Base-by-base conservation (phyloP, 2,797 vertebrate species). In the Erpetoichthys calabaricus region DNA sequence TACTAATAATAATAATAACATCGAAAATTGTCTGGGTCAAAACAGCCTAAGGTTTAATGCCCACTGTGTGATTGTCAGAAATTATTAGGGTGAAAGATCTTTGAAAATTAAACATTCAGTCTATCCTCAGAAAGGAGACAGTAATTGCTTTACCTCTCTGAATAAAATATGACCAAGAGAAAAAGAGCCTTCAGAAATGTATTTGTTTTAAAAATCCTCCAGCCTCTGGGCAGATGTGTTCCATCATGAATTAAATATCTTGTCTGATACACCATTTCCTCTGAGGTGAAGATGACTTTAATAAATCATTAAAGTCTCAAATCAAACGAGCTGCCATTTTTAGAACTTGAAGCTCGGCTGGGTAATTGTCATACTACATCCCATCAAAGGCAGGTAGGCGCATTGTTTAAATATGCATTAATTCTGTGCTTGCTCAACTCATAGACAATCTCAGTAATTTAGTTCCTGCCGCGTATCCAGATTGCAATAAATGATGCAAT, bases 241-340 rank as follows among this genome's bases (percentile, higher is more conserved):
- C 72, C 63, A 63, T 82, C 75, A 79, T 84, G 80, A 87, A 86
- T 87, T 82, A 82, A 83, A 87, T 80, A 86, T 86, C 67, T 68
- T 59, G 59, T 59, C 63, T 66, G 73, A 78, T 84, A 61, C 63
- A 73, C 70, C 75, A 67, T 72, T 85, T 80, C 69, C 69, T 75
- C 59, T 70, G 70, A 73, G 69, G 63, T 69, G 69, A 80, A 78
- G 75, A 59, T 71, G 65, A 57, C 68, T 66, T 68, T 84, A 80
- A 82, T 78, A 76, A 82, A 80, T 77, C 79, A 73, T 80, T 75
- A 66, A 67, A 64, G 60, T 67, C 68, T 78, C 66, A 68, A 78
- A 75, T 75, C 64, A 64, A 73, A 79, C 56, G 3, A 68, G 59
- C 7, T 47, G 5, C 63, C 53, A 56, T 62, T 62, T 68, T 69